Conservation (phyloP, 2,113 vertebrate genomes). For the Sigmodon hispidus region DNA sequence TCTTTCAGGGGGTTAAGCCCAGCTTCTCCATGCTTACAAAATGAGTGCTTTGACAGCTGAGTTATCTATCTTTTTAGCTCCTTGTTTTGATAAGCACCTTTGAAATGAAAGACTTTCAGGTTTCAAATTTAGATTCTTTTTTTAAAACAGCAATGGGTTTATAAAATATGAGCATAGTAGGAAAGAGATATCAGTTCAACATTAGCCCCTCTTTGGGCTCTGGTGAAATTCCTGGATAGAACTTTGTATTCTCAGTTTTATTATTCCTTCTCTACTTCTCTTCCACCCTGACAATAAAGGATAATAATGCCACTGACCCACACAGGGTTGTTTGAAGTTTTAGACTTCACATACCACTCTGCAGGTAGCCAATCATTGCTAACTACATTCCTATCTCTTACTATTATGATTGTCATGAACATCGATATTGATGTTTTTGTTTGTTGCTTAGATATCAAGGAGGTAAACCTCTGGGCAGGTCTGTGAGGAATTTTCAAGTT, state of each 20-base stretch:
- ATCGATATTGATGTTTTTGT: background rate
- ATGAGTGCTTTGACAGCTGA: background rate
- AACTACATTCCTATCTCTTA: background rate
- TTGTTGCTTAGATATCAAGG: background rate
- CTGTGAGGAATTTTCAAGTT: background rate
- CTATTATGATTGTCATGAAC: background rate
- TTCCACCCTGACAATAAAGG: background rate
- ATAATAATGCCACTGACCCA: no score
- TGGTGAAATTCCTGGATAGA: background rate
- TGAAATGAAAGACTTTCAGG: background rate
- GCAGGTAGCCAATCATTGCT: background rate
- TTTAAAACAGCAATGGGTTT: background rate
- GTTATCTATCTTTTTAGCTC: background rate
- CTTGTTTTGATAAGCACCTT: background rate
- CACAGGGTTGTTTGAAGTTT: background rate
- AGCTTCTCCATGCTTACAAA: background rate
- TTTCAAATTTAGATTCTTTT: background rate
- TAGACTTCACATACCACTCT: background rate
- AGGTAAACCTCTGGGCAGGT: background rate
- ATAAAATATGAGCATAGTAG: background rate
- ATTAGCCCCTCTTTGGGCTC: background rate
- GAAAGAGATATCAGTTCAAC: background rate
- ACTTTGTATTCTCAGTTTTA: no score
- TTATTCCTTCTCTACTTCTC: background rate
- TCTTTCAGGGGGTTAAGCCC: background rate